Evolutionary conservation across 2,113 vertebrate genomes (phyloP).

Genomic region (Cryptotis parvus): DNA sequence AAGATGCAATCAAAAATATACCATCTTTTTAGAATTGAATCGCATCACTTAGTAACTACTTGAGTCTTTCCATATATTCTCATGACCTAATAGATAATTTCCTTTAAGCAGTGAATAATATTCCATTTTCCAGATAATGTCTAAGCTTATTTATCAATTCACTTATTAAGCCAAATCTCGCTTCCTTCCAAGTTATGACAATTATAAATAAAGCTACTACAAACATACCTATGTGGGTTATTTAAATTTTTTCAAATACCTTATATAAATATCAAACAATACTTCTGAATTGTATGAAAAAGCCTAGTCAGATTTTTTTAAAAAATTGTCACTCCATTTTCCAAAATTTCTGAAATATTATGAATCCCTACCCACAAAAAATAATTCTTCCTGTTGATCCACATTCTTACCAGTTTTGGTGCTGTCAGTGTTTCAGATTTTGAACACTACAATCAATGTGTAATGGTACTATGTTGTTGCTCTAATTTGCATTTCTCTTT

Average conservation of each 20-base stretch:
- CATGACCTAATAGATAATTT: background rate
- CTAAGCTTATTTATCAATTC: background rate
- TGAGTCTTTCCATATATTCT: background rate
- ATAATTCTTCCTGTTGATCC: background rate
- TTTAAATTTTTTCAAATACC: too few relatives aligned
- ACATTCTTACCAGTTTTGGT: background rate
- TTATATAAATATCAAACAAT: background rate
- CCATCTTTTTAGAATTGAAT: background rate
- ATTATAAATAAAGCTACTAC: background rate
- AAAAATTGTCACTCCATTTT: background rate
- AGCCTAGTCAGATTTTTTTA: slow-evolving; percentile 15
- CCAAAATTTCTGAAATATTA: background rate
- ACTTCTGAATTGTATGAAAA: background rate
- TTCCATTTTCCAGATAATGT: background rate
- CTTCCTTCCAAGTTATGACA: background rate
- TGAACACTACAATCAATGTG: background rate
- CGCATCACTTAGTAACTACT: background rate
- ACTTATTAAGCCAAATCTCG: background rate
- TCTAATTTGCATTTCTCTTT: background rate
- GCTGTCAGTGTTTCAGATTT: background rate
- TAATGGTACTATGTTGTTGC: background rate
- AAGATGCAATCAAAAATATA: background rate
- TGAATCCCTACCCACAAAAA: background rate
- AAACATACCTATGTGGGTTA: too few relatives aligned
- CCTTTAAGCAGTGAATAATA: background rate